Evolutionary conservation across 1,140 invertebrate species (phyloP), one percentile per base, ranked within the genome.

Genomic region (Pristionchus pacificus): DNA sequence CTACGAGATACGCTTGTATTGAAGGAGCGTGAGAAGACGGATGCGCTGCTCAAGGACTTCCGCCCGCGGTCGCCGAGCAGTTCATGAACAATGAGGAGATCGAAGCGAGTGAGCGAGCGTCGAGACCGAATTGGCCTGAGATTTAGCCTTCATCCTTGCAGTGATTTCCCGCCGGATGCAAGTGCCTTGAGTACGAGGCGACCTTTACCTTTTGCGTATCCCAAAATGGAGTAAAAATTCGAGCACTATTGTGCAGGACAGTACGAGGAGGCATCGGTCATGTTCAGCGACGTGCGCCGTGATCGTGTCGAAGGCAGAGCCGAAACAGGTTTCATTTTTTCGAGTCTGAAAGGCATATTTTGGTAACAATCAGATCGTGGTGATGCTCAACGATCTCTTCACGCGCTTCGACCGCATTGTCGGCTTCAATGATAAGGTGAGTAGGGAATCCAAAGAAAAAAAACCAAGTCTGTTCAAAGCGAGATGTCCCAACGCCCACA

Each of bases 1-100:
- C n/a, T n/a, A n/a, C n/a, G n/a, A n/a, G n/a, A n/a, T n/a, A n/a
- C n/a, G n/a, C n/a, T n/a, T n/a, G n/a, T n/a, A n/a, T n/a, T n/a
- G n/a, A n/a, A 90, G 25, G 95, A 97, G 85, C 97, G 97, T 83
- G 90, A 92, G 84, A 97, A 96, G 86, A 97, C 95, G 30, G 95
- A 97, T 85, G 91, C 75, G 0, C 71, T 82, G 15, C 63, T 82
- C 30, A 78, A 78, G 64, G 38, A 70, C 72, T 82, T 15, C 74
- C 72, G 1, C 68, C 60, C 24, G 58, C 77, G 1, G 83, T 83
- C n/a, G 81, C 81, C 15, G 64, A 74, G 30, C 76, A 80, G 63
- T 65, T 83, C 2, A 80, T 83, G 13, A 77, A 69, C 31, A 83
- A 83, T 13, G 65, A 70, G 15, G 55, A 71, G n/a, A 80, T 83